Conservation (phyloP, 2,888 invertebrate species). For the Acrocera orbiculus region DNA sequence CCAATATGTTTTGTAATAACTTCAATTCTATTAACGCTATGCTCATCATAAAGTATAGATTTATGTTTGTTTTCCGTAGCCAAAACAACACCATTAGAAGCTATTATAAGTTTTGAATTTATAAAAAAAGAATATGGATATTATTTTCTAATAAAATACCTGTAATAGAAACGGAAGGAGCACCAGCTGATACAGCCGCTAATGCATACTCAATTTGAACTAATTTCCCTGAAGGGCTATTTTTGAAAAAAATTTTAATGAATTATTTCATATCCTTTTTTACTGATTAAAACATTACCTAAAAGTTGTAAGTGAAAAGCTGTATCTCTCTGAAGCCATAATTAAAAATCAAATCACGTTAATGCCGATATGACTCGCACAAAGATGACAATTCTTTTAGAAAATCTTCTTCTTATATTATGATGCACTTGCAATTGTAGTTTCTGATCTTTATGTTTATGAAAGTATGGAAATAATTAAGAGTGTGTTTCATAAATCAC, state of each 20-base stretch:
- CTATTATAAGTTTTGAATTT: too few species aligned
- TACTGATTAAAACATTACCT: constrained; percentile 32
- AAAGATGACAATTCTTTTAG: too few species aligned
- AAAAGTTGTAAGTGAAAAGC: constrained; percentile 77
- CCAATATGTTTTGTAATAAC: constrained; percentile 90
- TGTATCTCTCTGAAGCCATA: constrained; percentile 90
- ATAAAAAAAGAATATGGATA: too few species aligned
- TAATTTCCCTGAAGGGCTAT: constrained; percentile 97
- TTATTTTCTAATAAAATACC: constrained; percentile 35
- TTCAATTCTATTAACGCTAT: constrained; percentile 92
- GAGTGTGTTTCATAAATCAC: too few species aligned
- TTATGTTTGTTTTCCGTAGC: constrained; percentile 99
- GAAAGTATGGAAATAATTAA: too few species aligned
- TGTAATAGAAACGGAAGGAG: constrained; percentile 97
- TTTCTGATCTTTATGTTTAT: too few species aligned
- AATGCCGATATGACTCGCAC: too few species aligned
- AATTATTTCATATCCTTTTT: too few species aligned
- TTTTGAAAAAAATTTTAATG: not conserved
- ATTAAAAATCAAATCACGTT: too few species aligned
- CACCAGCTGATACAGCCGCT: constrained; percentile 95
- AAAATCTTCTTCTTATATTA: too few species aligned
- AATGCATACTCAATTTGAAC: constrained; percentile 99
- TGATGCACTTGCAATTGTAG: too few species aligned
- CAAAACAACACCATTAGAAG: constrained; percentile 93
- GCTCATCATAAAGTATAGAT: constrained; percentile 90